Evolutionary conservation across 2,113 vertebrate species (phyloP).

Genomic region (Gorsachius goisagi): DNA sequence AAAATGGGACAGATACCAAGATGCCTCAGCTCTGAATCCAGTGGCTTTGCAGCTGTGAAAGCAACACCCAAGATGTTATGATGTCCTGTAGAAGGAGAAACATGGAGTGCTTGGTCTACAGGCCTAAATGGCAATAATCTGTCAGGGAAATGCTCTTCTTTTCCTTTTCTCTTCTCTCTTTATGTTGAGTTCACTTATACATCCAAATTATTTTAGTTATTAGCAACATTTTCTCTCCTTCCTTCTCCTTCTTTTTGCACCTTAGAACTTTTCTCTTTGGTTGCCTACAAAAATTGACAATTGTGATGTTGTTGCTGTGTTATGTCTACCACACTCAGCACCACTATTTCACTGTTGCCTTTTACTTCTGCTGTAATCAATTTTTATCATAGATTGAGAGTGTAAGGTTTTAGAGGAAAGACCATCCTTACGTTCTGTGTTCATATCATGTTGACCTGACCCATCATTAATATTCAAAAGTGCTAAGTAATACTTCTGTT

Average conservation of each 20-base stretch:
- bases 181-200: rapidly evolving
- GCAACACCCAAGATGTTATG: not conserved
- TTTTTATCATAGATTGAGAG: not conserved
- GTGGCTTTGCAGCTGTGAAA: not conserved
- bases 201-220: not conserved
- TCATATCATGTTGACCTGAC: not conserved
- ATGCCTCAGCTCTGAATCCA: not conserved
- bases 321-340: not conserved
- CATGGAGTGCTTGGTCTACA: not conserved
- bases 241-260: not conserved
- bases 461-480: not conserved
- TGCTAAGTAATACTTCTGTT: not conserved
- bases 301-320: not conserved
- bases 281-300: not conserved
- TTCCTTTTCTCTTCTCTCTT: not conserved
- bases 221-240: not conserved
- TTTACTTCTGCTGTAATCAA: not conserved
- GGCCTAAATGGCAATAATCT: not conserved
- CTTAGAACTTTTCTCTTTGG: not conserved
- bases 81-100: not conserved
- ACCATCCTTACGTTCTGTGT: not conserved
- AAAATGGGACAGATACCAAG: not conserved
- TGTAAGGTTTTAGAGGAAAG: not conserved
- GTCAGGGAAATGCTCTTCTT: not conserved
- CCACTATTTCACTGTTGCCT: not conserved